Evolutionary conservation across 2,797 vertebrate species (phyloP), one percentile per base, ranked within the genome.

Genomic region (Brachyrhaphis roseni): DNA sequence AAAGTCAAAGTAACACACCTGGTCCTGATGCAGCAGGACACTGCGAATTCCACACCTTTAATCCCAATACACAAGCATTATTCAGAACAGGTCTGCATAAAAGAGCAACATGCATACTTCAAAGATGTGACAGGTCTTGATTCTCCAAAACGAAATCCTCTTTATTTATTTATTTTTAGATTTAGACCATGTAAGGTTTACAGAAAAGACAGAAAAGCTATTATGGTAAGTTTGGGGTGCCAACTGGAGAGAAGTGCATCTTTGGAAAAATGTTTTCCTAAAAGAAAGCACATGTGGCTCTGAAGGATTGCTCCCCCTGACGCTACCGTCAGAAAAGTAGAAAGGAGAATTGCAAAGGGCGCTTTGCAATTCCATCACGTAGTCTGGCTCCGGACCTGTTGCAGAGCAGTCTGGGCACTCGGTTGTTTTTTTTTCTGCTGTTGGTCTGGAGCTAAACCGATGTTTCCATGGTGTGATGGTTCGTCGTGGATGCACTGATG

Each of bases 391-490:
- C n/a, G 68, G 68, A 71, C 2, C 26, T 28, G 41, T 7, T n/a
- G 41, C 26, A 43, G 41, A 71, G 23, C 23, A 8, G 68, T 45
- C 23, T 16, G 68, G 36, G 11, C 39, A 66, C 15, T 64, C 16
- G 20, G 49, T 3, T 51, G 31, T 4, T 20, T 41, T 64, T 41
- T 68, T 41, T 41, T 13, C 39, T 68, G 36, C 39, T 41, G 39
- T 68, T 45, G 68, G 23, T 71, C 68, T 71, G 23, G n/a, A 71
- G 26, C 41, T 15, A 28, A 71, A 45, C 13, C 16, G 41, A 71
- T 71, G 41, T 71, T 71, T 71, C 68, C 68, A 45, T 71, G 12
- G 26, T 45, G 23, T 45, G 39, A 71, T n/a, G 23, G 64, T 68
- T 23, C 20, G 11, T 68, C 34, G 1, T 20, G 8, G 34, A 64